Conservation (phyloP, 2,113 vertebrate species). For the Mastomys coucha region DNA sequence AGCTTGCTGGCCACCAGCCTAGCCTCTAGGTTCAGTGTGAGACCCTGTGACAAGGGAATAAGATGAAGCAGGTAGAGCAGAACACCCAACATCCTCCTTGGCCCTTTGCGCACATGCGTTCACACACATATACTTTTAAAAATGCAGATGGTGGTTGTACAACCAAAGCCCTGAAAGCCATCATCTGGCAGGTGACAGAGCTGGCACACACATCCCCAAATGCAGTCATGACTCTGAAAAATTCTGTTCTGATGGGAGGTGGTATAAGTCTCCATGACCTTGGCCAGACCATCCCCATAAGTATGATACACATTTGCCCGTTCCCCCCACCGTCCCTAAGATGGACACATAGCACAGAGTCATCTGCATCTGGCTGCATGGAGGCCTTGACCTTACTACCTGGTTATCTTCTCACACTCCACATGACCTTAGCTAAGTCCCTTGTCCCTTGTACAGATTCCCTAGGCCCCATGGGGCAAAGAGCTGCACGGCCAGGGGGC, state of each 20-base stretch:
- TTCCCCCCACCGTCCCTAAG: not conserved
- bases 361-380: fast-evolving
- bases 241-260: not conserved
- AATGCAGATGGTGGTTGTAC: not conserved
- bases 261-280: fast-evolving
- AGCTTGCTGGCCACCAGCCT: not conserved
- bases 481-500: fast-evolving
- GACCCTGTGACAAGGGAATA: not conserved
- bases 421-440: not conserved
- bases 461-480: not conserved
- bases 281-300: fast-evolving
- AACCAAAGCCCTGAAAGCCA: not conserved
- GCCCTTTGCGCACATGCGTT: fast-evolving
- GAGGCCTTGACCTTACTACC: too few relatives aligned
- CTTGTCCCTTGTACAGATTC: not conserved
- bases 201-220: not conserved
- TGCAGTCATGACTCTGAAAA: not conserved
- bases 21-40: not conserved
- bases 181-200: not conserved
- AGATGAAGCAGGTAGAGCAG: not conserved
- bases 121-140: not conserved
- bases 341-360: not conserved
- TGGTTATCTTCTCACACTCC: not conserved
- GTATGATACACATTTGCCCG: fast-evolving
- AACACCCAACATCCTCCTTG: too few relatives aligned